Evolutionary conservation across 2,113 vertebrate genomes (phyloP), one percentile per base, ranked within the genome.

Genomic region (Miniopterus natalensis): DNA sequence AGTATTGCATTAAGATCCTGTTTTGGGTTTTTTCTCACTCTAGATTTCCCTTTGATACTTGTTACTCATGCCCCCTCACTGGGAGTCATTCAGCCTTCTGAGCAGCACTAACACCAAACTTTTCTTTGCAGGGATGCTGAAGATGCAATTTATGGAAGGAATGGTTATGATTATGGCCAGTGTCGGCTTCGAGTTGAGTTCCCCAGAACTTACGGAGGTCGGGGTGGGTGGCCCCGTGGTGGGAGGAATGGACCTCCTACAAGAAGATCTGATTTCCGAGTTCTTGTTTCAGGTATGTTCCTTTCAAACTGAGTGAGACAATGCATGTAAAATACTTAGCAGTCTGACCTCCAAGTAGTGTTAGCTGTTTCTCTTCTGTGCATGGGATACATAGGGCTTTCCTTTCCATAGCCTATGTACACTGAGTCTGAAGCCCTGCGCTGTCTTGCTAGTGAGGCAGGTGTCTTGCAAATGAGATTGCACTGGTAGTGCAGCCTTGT

Each of bases 111-210:
- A 97, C 75, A 65, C 57, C 42, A 91, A 14, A 36, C 61, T 98
- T 98, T 97, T 98, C 96, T 98, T 98, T 98, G 97, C 98, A 99
- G 99, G 98, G 99, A 99, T 98, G 99, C 99, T 51, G 99, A 99
- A 95, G 98, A 99, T 97, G 99, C 99, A 1, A 98, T 99, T 98
- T 99, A 99, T 98, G 98, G 99, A 98, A 99, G 99, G 98, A 99
- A 99, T 68, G 98, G 99, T 98, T 99, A 99, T 96, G 99, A 98
- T 97, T 99, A 98, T 97, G 99, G 99, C 98, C 98, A 99, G 96
- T 98, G 98, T 98, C 99, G 99, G 90, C 99, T 99, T 73, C 99
- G 99, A 97, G 99, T 99, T 90, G 99, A 99, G 98, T 99, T 99
- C 96, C 99, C 99, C 61, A 98, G 99, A 85, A 99, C 99, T 90